phyloP scores from a whole-genome alignment of 30 jellyfish, hydroid and myxozoan genomes.

The Calvadosia cruxmelitensis region DNA sequence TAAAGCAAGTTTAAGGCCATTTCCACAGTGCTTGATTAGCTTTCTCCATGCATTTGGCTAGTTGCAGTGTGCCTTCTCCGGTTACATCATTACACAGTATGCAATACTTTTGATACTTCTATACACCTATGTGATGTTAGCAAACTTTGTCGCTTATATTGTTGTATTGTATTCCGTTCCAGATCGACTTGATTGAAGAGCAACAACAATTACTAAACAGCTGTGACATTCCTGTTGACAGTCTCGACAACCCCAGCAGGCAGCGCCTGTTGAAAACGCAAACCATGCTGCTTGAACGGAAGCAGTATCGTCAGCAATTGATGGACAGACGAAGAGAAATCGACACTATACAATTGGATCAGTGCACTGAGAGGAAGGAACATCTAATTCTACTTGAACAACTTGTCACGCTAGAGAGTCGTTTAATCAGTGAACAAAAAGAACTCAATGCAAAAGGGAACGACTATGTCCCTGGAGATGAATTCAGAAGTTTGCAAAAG shows the following conservation, averaged over 20 bases:
- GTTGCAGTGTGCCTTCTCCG: too few species aligned
- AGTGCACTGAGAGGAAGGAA: slow-evolving; percentile 42
- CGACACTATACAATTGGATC: slow-evolving; percentile 22
- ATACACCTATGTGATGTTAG: too few species aligned
- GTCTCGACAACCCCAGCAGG: slow-evolving; percentile 2
- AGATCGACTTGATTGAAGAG: slow-evolving; percentile 80
- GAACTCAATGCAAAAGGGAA: neutral
- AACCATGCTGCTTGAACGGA: slow-evolving; percentile 48
- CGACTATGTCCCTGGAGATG: neutral
- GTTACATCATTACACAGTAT: too few species aligned
- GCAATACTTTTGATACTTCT: too few species aligned
- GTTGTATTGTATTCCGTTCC: neutral
- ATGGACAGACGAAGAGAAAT: slow-evolving; percentile 33
- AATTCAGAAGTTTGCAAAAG: neutral
- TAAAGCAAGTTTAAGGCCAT: too few species aligned
- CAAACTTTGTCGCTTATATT: neutral
- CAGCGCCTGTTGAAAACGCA: slow-evolving; percentile 22
- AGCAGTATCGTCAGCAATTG: slow-evolving; percentile 42
- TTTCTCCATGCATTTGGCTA: too few species aligned
- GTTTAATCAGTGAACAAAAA: slow-evolving; percentile 3
- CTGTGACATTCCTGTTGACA: slow-evolving; percentile 11
- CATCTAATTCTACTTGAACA: slow-evolving; percentile 43
- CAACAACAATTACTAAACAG: slow-evolving; percentile 54
- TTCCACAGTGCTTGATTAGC: too few species aligned
- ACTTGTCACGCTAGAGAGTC: slow-evolving; percentile 44